phyloP scores from a whole-genome alignment of 2,113 vertebrate species.

The Vulpes ferrilata region DNA sequence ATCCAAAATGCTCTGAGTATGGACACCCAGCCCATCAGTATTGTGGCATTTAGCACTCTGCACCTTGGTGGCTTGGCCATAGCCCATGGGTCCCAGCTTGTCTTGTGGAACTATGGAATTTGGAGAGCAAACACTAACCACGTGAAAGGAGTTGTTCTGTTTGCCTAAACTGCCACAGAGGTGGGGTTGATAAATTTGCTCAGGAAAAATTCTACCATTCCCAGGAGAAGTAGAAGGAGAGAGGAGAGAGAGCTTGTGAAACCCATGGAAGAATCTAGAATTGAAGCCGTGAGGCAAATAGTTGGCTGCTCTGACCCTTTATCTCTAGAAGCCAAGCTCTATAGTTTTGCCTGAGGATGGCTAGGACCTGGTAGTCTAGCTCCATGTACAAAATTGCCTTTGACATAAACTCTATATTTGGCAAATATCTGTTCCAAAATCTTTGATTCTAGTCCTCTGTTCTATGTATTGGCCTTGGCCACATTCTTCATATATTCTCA shows the following conservation, averaged over 20 bases:
- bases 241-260: not conserved
- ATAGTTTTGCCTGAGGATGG: not conserved
- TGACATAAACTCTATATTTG: not conserved
- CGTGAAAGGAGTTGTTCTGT: not conserved
- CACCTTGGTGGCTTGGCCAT: not conserved
- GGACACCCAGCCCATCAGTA: not conserved
- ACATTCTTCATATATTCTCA: fast-evolving
- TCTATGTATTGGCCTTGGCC: not conserved
- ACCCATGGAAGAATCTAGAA: not conserved
- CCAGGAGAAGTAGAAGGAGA: not conserved
- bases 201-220: not conserved
- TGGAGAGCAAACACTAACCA: not conserved
- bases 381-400: not conserved
- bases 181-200: not conserved
- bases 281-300: not conserved
- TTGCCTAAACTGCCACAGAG: not conserved
- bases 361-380: not conserved
- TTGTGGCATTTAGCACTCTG: not conserved
- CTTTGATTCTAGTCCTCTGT: not conserved
- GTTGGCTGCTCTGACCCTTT: not conserved
- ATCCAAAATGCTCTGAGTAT: not conserved
- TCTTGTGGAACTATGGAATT: not conserved
- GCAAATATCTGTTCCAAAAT: not conserved
- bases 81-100: not conserved
- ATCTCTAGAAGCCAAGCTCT: not conserved